phyloP scores from a whole-genome alignment of 1,140 invertebrate genomes.

The Daktulosphaira vitifoliae region DNA sequence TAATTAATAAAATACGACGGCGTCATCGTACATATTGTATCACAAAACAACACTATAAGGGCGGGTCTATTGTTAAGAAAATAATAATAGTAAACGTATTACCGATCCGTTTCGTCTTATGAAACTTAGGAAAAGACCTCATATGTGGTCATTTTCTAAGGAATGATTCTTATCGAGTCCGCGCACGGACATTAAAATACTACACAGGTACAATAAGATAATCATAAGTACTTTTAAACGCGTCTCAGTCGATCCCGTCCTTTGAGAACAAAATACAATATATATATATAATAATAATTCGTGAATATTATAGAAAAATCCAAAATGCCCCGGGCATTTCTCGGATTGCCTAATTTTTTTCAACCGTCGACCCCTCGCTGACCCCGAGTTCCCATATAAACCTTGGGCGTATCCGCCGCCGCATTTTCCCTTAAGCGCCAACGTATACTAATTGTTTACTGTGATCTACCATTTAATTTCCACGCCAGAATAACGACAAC shows the following conservation, averaged over 20 bases:
- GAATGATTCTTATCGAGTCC: conserved; percentile 24
- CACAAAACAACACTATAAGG: neutral
- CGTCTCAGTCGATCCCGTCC: conserved; percentile 6
- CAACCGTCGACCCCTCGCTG: neutral
- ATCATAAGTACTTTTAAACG: conserved; percentile 18
- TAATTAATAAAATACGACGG: conserved; percentile 21
- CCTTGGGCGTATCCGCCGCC: conserved; percentile 10
- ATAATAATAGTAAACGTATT: conserved; percentile 27
- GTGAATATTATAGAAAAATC: conserved; percentile 22
- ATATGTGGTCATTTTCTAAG: conserved; percentile 28
- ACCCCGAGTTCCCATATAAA: conserved; percentile 22
- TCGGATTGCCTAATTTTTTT: conserved; percentile 7
- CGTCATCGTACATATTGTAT: neutral
- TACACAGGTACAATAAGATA: conserved; percentile 12
- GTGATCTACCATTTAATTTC: conserved; percentile 20
- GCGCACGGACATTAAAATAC: conserved; percentile 30
- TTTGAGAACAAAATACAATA: neutral
- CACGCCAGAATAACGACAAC: neutral
- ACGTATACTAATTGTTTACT: conserved; percentile 28
- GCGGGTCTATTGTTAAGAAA: conserved; percentile 23
- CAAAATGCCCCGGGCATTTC: neutral
- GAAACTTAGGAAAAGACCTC: neutral
- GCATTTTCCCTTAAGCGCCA: neutral
- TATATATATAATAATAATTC: conserved; percentile 2
- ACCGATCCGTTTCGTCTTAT: conserved; percentile 31